Conservation (phyloP, 1,140 invertebrate species). For the Ephestia elutella region DNA sequence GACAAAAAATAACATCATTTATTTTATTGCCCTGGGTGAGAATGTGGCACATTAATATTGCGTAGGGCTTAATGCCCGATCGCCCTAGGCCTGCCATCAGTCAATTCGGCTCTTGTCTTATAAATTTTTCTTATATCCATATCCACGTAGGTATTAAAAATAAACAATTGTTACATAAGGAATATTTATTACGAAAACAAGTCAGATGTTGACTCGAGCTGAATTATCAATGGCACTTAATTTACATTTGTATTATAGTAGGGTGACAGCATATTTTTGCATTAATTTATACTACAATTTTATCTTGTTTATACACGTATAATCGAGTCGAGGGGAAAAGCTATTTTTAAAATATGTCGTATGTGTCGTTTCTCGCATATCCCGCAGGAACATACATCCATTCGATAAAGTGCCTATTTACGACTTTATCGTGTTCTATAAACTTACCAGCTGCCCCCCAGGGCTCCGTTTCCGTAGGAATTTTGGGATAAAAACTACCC, state of each 20-base stretch:
- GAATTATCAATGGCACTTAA: slow-evolving; percentile 3
- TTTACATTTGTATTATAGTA: background rate
- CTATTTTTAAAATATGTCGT: no score
- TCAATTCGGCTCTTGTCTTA: slow-evolving; percentile 49
- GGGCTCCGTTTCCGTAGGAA: no score
- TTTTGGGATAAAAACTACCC: no score
- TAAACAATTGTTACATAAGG: slow-evolving; percentile 5
- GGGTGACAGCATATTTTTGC: background rate
- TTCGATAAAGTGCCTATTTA: no score
- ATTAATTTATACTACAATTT: background rate
- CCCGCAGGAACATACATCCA: no score
- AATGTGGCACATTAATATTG: slow-evolving; percentile 70
- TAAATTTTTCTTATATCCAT: slow-evolving; percentile 36
- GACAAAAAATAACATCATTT: slow-evolving; percentile 74
- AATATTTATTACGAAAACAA: background rate
- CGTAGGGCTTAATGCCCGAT: slow-evolving; percentile 61
- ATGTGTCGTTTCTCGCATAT: no score
- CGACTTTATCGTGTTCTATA: no score
- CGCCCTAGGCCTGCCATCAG: slow-evolving; percentile 60
- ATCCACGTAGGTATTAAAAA: background rate
- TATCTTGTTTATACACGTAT: background rate
- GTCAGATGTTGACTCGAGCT: background rate
- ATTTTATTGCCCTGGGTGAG: slow-evolving; percentile 71
- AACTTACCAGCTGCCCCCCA: no score
- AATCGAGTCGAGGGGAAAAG: background rate